These are phyloP conservation scores for Oopsacas minuta DNA, from an alignment of 37 sponge, comb jelly and placozoan genomes.

Conservation along the genomic window DNA sequence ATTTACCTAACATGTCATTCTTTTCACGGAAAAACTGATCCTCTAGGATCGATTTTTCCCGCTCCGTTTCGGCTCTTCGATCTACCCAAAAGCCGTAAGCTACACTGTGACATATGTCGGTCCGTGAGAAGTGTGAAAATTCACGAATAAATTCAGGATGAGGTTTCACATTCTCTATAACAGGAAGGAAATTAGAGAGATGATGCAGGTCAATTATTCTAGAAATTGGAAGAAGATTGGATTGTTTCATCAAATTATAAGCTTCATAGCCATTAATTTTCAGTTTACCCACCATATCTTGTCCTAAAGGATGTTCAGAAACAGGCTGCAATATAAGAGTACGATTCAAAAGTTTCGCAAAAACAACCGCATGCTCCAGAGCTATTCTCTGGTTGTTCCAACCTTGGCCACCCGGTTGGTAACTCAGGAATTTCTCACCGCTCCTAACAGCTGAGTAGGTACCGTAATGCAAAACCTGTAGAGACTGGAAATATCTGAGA, in stretches of 20 bases:
- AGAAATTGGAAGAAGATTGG: conserved; percentile 46
- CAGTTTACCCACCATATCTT: neutral
- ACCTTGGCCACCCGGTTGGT: conserved; percentile 39
- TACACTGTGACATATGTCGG: conserved; percentile 55
- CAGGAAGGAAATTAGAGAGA: conserved; percentile 34
- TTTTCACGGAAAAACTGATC: conserved; percentile 31
- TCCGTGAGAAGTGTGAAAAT: conserved; percentile 35
- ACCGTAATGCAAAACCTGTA: neutral
- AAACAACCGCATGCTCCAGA: conserved; percentile 54
- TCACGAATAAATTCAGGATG: conserved; percentile 36
- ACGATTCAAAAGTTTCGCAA: conserved; percentile 56
- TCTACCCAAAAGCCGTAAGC: conserved; percentile 73
- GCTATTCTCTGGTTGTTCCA: conserved; percentile 82
- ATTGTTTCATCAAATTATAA: conserved; percentile 41
- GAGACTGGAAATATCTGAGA: too few species aligned
- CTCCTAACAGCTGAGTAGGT: neutral
- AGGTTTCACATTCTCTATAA: conserved; percentile 27
- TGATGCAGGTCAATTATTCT: conserved; percentile 44
- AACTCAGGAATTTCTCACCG: neutral
- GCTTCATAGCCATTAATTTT: conserved; percentile 40
- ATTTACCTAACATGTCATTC: conserved; percentile 24
- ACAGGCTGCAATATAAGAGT: conserved; percentile 71
- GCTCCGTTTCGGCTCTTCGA: conserved; percentile 16
- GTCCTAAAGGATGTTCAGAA: conserved; percentile 47
- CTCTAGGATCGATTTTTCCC: conserved; percentile 28